Percentiles rank a stretch among this genome's conserved stretches.
Conservation (phyloP, 2,888 invertebrate species). For the Nemurella pictetii region DNA sequence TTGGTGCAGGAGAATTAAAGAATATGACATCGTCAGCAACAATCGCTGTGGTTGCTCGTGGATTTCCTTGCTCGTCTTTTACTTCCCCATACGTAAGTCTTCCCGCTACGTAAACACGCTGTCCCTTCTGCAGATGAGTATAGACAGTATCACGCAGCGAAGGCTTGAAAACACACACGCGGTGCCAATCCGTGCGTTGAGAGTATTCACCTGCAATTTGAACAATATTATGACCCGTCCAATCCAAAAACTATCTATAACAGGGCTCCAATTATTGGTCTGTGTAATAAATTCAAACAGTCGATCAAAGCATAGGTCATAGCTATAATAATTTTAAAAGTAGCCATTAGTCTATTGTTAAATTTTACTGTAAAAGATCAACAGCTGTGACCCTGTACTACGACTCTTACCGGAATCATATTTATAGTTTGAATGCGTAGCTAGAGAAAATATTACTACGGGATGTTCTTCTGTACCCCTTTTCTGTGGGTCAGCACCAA, state of each 20-base stretch:
- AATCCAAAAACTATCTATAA: too few species aligned
- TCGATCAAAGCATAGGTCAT: too few species aligned
- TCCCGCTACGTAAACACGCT: constrained; percentile 80
- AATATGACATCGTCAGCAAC: constrained; percentile 88
- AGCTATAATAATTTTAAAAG: too few species aligned
- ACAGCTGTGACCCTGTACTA: too few species aligned
- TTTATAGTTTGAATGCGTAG: constrained; percentile 85
- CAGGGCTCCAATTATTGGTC: too few species aligned
- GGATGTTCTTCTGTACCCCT: constrained; percentile 82
- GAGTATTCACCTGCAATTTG: constrained; percentile 73
- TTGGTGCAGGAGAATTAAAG: constrained; percentile 51
- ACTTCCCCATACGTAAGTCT: constrained; percentile 84
- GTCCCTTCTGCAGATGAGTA: constrained; percentile 82
- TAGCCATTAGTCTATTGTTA: background rate
- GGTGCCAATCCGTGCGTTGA: constrained; percentile 91
- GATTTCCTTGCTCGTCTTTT: constrained; percentile 73
- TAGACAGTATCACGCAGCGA: constrained; percentile 76
- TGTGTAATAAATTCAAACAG: too few species aligned
- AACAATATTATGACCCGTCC: too few species aligned
- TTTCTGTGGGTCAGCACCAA: constrained; percentile 85
- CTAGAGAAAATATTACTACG: constrained; percentile 84
- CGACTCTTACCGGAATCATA: constrained; percentile 53
- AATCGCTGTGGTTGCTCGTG: constrained; percentile 73
- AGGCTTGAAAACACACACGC: constrained; percentile 84
- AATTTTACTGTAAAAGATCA: background rate